phyloP scores from a whole-genome alignment of 2,888 invertebrate species.

The Mythimna loreyi region DNA sequence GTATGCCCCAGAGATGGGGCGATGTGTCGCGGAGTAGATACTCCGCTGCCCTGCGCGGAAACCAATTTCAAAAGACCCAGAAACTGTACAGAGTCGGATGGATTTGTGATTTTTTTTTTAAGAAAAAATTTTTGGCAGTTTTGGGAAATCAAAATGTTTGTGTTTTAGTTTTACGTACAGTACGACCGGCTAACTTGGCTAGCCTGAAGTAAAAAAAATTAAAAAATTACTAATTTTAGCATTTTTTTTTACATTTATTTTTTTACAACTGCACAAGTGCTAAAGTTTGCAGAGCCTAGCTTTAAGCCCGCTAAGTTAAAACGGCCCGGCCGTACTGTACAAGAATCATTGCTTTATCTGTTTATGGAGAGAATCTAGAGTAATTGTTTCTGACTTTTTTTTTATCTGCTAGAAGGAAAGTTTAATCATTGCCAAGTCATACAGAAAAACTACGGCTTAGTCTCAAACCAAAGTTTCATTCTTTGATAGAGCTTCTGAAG shows the following conservation, averaged over 20 bases:
- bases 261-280: too few relatives aligned
- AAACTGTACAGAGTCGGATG: conserved; percentile 79
- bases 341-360: background rate
- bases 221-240: too few relatives aligned
- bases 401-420: background rate
- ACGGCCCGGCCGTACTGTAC: too few relatives aligned
- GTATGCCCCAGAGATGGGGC: conserved; percentile 86
- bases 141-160: background rate
- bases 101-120: conserved; percentile 40
- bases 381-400: background rate
- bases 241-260: too few relatives aligned
- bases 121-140: background rate
- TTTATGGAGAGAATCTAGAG: background rate
- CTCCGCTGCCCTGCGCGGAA: conserved; percentile 79
- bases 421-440: background rate
- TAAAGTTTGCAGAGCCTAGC: too few relatives aligned
- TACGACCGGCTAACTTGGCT: too few relatives aligned
- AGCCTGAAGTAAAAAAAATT: too few relatives aligned
- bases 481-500: too few relatives aligned
- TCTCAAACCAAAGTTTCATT: too few relatives aligned
- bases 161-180: background rate
- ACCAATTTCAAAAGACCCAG: conserved; percentile 86
- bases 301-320: too few relatives aligned
- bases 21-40: conserved; percentile 82
- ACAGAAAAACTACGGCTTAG: background rate